Base-by-base conservation (phyloP, 1,140 invertebrate genomes). In the Anthonomus grandis region DNA sequence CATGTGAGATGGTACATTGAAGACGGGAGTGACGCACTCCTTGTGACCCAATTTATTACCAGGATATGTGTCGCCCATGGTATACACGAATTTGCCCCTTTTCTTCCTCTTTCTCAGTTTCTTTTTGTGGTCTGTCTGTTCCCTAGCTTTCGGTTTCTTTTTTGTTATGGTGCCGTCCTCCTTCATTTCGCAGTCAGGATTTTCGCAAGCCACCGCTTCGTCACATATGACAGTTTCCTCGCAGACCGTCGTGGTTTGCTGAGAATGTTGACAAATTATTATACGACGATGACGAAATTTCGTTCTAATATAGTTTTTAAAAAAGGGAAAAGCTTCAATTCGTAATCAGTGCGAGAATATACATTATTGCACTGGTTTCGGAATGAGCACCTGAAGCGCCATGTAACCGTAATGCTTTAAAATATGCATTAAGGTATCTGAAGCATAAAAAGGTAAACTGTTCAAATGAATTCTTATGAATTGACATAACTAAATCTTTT, bases 21-120 rank as follows among this genome's bases (percentile, higher is more conserved):
- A 71, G 4, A 68, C 49, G 19, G 70, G 71, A 2, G 68, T 57
- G 0, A 69, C 66, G 59, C 80, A 81, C 62, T 74, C 61, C 44
- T 75, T 78, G 52, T 81, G 81, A 0, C 79, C 80, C 25, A 79
- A 69, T 10, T 73, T 64, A 0, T 73, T 70, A 4, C 79, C 79
- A 66, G 70, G 69, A 65, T 74, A 74, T 17, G 52, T 63, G 51
- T 70, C 63, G 5, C 71, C 71, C 13, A 67, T 64, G 21, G 65
- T 53, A 54, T 70, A 73, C 6, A 66, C 66, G 23, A 60, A 69
- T 41, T 64, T 69, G 31, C 50, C 59, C 44, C 27, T 56, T 37
- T 58, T 65, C 15, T 48, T 67, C 38, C 52, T 59, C 22, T 37
- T 55, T 38, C 57, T 57, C 38, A 56, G 53, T 24, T 48, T 54